Base-by-base conservation (phyloP, 53 echinoderm and acorn worm genomes). In the Holothuria leucospilota region DNA sequence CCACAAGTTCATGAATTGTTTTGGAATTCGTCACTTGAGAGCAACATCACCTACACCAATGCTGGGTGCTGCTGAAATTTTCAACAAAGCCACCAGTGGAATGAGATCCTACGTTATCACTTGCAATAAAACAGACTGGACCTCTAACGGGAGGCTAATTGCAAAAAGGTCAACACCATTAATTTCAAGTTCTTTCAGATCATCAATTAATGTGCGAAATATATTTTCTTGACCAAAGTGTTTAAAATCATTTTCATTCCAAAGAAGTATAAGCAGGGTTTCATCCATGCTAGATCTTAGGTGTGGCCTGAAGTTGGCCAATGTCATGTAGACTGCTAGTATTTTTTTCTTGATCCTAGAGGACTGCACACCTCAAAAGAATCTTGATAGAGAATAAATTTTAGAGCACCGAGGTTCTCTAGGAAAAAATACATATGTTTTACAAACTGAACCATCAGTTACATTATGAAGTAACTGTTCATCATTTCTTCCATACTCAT, bases 41-140 rank as follows among this genome's bases (percentile, higher is more conserved):
- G 27, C 23, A 40, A 70, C 88, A 92, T 28, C 63, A 92, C 21
- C 88, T 58, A 68, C 92, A 88, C 62, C 88, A 77, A 72, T 71
- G 72, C 6, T 12, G 13, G 39, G 71, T 59, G 23, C 62, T 66
- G 39, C 77, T 77, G 56, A 92, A 92, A 63, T 92, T 92, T 41
- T 92, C 88, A 34, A 49, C 61, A 56, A 88, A 92, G 15, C 92
- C 92, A 39, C 88, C 88, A 51, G 88, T 88, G 63, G 52, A 78
- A 71, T 92, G 88, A 12, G 77, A 77, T 20, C 92, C 92, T n/a
- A 92, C 65, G 29, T 92, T 92, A 68, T 92, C 92, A 30, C 92
- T 85, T 23, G 78, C 42, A 70, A 92, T 92, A 30, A 71, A 66
- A 71, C 39, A 39, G 26, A 81, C 5, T 71, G 86, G 59, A 6